Evolutionary conservation across 2,113 vertebrate genomes (phyloP), one percentile per base, ranked within the genome.

Genomic region (Sinocyclocheilus grahami): DNA sequence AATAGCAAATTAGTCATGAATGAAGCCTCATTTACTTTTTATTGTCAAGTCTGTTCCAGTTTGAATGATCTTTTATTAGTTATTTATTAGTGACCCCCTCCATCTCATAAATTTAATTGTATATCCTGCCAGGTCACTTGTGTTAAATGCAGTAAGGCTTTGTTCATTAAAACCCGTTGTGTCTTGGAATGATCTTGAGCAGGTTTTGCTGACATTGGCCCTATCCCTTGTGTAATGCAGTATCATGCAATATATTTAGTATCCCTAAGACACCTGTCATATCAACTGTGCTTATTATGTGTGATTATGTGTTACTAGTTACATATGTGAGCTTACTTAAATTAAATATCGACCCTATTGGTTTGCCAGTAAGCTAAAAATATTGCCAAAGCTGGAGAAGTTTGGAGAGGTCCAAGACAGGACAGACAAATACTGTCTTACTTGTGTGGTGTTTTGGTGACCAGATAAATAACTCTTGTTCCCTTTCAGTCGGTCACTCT

Each of bases 261-360:
- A 63, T 24, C 30, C 16, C 78, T 80, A 22, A 80, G 55, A 42
- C 53, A 63, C 78, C 78, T 62, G 39, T 65, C n/a, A 63, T 24
- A 63, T 65, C 39, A 81, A 65, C 60, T 65, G 55, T 10, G 37
- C 60, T 65, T 81, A 30, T 30, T 30, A 30, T 30, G 30, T 30
- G 30, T 30, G 30, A 30, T 30, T 30, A 30, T 30, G 30, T 30
- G 30, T 30, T 30, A 30, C 30, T 30, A 30, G 30, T 30, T 37
- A 81, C 60, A 81, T 48, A 65, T 46, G 37, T 46, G 58, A 81
- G 7, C 13, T 81, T 63, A 80, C 37, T 81, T 81, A 62, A 62
- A 62, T 80, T 80, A 42, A 60, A 39, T 42, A 39, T 13, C 7
- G 10, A 22, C 77, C 77, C 78, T 62, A 6, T 62, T 80, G 78